phyloP scores from a whole-genome alignment of 2,113 vertebrate species.

The Hippocampus mohnikei region DNA sequence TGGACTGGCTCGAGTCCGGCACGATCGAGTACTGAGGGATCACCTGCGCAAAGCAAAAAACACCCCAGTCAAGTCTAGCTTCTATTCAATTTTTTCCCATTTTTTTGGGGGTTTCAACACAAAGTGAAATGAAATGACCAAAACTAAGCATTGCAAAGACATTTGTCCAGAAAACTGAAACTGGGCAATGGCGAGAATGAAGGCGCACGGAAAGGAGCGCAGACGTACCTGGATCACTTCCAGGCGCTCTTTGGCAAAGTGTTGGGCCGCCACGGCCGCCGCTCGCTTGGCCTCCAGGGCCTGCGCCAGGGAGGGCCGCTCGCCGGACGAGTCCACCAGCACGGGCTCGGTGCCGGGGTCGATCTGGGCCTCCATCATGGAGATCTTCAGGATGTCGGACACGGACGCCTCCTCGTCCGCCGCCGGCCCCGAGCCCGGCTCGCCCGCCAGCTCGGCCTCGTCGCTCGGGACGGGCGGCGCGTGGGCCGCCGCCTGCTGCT shows the following conservation, averaged over 20 bases:
- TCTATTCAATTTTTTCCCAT: too few species aligned
- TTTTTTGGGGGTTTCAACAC: too few species aligned
- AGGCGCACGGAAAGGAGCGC: too few species aligned
- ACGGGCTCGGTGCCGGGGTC: conserved; percentile 82
- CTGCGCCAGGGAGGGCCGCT: conserved; percentile 76
- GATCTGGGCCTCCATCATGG: conserved; percentile 96
- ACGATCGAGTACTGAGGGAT: conserved; percentile 95
- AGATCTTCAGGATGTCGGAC: conserved; percentile 94
- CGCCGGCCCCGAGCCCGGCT: conserved; percentile 79
- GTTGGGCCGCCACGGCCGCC: conserved; percentile 67
- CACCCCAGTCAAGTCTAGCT: too few species aligned
- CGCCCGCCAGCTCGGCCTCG: conserved; percentile 56
- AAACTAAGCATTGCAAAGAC: too few species aligned
- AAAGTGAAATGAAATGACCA: too few species aligned
- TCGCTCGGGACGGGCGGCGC: conserved; percentile 76
- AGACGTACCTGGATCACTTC: conserved; percentile 84
- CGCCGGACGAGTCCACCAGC: conserved; percentile 83
- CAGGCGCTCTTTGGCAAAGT: conserved; percentile 67
- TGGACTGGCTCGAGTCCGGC: conserved; percentile 93
- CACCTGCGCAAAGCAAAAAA: conserved; percentile 71
- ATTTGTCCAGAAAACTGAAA: neutral
- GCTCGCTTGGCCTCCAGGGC: conserved; percentile 33
- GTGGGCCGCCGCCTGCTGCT: conserved; percentile 61
- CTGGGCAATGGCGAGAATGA: neutral
- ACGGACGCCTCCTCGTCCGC: conserved; percentile 79